Conservation (phyloP, 37 sponge, comb jelly and placozoan genomes). For the Ephydatia muelleri region DNA sequence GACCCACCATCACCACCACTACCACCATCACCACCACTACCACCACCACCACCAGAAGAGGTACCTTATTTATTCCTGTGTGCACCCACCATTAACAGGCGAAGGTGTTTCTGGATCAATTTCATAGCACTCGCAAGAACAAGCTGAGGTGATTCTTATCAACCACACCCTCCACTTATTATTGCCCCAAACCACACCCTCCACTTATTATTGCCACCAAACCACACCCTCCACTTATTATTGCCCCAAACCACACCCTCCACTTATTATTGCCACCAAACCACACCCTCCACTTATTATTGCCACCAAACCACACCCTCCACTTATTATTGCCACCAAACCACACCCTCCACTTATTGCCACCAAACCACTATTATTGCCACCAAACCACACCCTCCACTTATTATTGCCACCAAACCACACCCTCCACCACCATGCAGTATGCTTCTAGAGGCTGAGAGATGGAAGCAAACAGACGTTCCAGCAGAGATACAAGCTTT, state of each 20-base stretch:
- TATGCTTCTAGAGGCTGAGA: slow-evolving; percentile 79
- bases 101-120: slow-evolving; percentile 85
- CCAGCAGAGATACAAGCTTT: slow-evolving; percentile 83
- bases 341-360: background rate
- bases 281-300: background rate
- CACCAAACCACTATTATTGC: background rate
- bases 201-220: background rate
- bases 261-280: background rate
- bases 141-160: slow-evolving; percentile 68
- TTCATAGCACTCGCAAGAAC: slow-evolving; percentile 65
- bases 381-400: background rate
- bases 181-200: background rate
- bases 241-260: background rate
- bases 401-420: background rate
- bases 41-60: too few species aligned
- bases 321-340: background rate
- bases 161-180: background rate
- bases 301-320: background rate
- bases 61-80: too few species aligned
- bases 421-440: slow-evolving; percentile 11
- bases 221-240: background rate
- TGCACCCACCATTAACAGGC: too few species aligned
- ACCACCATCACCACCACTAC: too few species aligned
- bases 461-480: slow-evolving; percentile 84
- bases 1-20: background rate